phyloP scores from a whole-genome alignment of 2,113 vertebrate species.

The Atherinomorus stipes region DNA sequence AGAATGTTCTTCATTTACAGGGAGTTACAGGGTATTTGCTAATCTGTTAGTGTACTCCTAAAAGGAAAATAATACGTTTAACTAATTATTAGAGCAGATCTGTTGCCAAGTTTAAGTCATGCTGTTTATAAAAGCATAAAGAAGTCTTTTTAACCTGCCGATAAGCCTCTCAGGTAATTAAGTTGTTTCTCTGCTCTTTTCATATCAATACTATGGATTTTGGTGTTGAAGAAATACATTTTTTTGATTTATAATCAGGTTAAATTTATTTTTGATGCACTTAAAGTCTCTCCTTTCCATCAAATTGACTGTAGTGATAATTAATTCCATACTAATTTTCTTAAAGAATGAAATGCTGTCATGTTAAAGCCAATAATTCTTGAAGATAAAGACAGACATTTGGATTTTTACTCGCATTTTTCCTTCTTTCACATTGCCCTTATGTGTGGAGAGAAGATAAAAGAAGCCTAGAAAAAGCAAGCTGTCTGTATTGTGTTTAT shows the following conservation, averaged over 20 bases:
- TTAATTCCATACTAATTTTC: background rate
- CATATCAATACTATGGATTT: background rate
- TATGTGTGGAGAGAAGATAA: constrained; percentile 33
- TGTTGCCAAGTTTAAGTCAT: constrained; percentile 10
- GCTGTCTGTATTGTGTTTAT: constrained; percentile 48
- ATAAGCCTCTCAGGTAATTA: background rate
- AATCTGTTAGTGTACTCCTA: background rate
- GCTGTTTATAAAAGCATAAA: background rate
- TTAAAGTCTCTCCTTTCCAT: too few species aligned
- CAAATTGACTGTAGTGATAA: too few species aligned
- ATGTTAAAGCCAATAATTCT: constrained; percentile 10
- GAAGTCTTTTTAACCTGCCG: background rate
- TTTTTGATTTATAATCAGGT: too few species aligned
- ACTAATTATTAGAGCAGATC: constrained; percentile 11
- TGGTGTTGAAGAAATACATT: too few species aligned
- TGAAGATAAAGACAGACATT: constrained; percentile 15
- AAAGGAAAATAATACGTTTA: constrained; percentile 16
- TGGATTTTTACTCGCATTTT: constrained; percentile 14
- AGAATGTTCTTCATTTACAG: constrained; percentile 30
- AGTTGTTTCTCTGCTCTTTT: background rate
- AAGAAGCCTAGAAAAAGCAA: constrained; percentile 5
- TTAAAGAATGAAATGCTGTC: background rate
- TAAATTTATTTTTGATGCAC: too few species aligned
- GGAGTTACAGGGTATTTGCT: constrained; percentile 14
- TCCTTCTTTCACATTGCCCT: background rate